Percentiles rank a stretch among this genome's conserved stretches.
Evolutionary conservation across 53 echinoderm and acorn worm genomes (phyloP).

Genomic region (Luidia sarsii): DNA sequence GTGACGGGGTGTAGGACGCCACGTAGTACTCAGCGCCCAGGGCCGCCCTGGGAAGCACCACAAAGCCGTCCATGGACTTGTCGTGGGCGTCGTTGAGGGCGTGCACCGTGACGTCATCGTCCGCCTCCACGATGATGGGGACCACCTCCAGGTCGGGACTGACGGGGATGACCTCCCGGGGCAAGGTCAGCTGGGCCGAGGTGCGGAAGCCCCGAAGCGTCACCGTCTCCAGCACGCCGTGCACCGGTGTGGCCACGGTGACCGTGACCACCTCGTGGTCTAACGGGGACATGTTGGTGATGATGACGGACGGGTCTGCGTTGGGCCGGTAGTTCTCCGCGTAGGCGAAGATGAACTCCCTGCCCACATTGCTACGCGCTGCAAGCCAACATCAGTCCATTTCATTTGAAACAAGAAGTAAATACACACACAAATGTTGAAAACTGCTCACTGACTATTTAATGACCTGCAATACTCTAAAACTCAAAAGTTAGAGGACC

Average conservation of each 20-base stretch:
- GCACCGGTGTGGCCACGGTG: slow-evolving; percentile 9
- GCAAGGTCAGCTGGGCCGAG: slow-evolving; percentile 14
- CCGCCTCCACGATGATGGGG: slow-evolving; percentile 48
- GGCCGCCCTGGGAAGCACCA: slow-evolving; percentile 50
- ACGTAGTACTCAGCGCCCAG: slow-evolving; percentile 69
- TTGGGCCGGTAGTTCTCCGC: slow-evolving; percentile 66
- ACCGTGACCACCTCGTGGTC: slow-evolving; percentile 11
- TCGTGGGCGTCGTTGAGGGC: slow-evolving; percentile 73
- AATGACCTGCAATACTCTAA: too few relatives aligned
- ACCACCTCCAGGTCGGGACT: slow-evolving; percentile 30
- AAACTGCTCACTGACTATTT: too few relatives aligned
- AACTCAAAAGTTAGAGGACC: too few relatives aligned
- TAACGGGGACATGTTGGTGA: slow-evolving; percentile 48
- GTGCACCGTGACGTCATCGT: slow-evolving; percentile 48
- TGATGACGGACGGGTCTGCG: slow-evolving; percentile 29
- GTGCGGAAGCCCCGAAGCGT: slow-evolving; percentile 11
- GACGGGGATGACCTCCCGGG: slow-evolving; percentile 43
- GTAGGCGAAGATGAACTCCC: slow-evolving; percentile 62
- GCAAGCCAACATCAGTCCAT: neutral
- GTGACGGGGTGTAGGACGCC: slow-evolving; percentile 55
- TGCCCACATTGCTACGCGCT: slow-evolving; percentile 55
- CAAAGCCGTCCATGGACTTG: slow-evolving; percentile 78
- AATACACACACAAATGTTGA: too few relatives aligned
- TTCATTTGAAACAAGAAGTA: too few relatives aligned
- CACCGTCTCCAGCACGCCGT: slow-evolving; percentile 5